A percentile compares a stretch with the other conserved stretches of the same genome.
phyloP scores from a whole-genome alignment of 2,888 invertebrate species.

The Stratiomys singularior region DNA sequence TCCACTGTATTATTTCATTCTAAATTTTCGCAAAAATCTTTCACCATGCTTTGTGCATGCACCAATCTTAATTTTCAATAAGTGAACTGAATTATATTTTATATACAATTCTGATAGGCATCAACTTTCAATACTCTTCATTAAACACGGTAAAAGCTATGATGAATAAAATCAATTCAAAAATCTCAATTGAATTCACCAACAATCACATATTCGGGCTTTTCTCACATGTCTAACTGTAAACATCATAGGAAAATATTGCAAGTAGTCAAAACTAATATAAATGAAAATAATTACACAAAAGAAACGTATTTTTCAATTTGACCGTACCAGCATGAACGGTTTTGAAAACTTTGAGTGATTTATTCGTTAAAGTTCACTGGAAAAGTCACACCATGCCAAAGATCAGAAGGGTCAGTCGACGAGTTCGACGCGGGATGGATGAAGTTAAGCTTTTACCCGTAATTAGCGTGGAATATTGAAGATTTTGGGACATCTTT shows the following conservation, averaged over 20 bases:
- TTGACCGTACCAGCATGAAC: slow-evolving; percentile 17
- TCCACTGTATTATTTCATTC: no score
- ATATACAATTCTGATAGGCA: no score
- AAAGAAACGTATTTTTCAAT: neutral
- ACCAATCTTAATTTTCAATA: no score
- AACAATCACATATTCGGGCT: neutral
- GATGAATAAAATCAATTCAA: no score
- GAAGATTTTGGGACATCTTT: neutral
- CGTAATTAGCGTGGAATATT: slow-evolving; percentile 5
- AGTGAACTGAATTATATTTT: no score
- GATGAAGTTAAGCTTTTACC: neutral
- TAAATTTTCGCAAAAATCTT: no score
- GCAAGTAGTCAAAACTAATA: slow-evolving; percentile 18
- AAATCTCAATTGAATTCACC: no score
- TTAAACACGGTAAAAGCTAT: no score
- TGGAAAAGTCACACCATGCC: neutral
- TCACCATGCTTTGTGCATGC: no score
- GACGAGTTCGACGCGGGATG: neutral
- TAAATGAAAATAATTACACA: slow-evolving; percentile 21
- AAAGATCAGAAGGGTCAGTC: neutral
- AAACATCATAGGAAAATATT: neutral
- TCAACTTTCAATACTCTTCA: no score
- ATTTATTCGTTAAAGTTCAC: slow-evolving; percentile 3
- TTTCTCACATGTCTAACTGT: slow-evolving; percentile 1
- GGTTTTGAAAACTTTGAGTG: neutral